phyloP scores from a whole-genome alignment of 2,888 invertebrate genomes.

The Harmothoe impar region DNA sequence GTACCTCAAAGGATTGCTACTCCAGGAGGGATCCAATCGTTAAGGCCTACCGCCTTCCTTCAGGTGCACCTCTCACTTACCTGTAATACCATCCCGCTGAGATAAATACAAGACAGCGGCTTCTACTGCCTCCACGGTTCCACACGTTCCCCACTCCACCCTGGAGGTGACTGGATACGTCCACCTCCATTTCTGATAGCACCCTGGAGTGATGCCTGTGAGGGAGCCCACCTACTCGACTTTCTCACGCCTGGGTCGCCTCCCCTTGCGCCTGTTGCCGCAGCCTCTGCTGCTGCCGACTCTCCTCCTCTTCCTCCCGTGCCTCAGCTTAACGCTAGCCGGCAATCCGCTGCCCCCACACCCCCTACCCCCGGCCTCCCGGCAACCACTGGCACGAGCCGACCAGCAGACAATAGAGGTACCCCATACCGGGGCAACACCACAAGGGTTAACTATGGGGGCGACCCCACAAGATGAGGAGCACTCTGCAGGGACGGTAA shows the following conservation, averaged over 20 bases:
- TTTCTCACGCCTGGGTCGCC: background rate
- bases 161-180: slow-evolving; percentile 6
- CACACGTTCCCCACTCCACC: background rate
- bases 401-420: background rate
- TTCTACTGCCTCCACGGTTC: background rate
- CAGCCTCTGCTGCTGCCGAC: background rate
- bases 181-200: background rate
- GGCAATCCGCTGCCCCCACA: background rate
- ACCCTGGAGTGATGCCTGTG: slow-evolving; percentile 42
- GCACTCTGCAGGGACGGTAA: background rate
- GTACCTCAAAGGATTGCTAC: background rate
- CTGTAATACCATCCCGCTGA: background rate
- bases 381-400: background rate
- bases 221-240: background rate
- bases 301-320: background rate
- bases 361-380: slow-evolving; percentile 1
- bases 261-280: background rate
- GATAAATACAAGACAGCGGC: background rate
- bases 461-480: background rate
- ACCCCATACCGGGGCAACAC: background rate
- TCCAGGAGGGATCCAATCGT: background rate
- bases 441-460: background rate
- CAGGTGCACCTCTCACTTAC: background rate
- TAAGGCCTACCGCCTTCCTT: background rate
- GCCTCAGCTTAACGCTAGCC: background rate